Conservation (phyloP, 2,888 invertebrate genomes). For the Lepeophtheirus nordmannii region DNA sequence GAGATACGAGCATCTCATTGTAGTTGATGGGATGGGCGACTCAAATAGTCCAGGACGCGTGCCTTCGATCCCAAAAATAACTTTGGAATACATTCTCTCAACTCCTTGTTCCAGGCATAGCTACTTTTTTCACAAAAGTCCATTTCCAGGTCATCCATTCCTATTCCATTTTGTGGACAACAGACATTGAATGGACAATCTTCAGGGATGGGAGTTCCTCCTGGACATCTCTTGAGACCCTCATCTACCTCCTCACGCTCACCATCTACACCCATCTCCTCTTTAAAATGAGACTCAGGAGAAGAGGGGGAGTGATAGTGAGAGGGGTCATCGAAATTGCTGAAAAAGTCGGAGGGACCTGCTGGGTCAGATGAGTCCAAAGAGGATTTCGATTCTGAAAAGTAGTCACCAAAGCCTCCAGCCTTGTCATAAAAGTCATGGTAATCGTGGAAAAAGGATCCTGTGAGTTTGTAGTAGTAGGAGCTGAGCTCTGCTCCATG, state of each 20-base stretch:
- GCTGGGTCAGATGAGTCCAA: neutral
- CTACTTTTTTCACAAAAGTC: slow-evolving; percentile 26
- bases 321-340: neutral
- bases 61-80: neutral
- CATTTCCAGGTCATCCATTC: slow-evolving; percentile 25
- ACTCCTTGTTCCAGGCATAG: slow-evolving; percentile 12
- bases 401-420: neutral
- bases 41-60: neutral
- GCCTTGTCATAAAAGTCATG: neutral
- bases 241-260: neutral
- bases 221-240: neutral
- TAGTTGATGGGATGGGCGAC: no score
- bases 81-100: slow-evolving; percentile 16
- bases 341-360: neutral
- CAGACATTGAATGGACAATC: neutral
- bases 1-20: no score
- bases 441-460: neutral
- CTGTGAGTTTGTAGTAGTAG: neutral
- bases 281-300: no score
- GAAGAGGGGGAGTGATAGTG: neutral
- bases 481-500: neutral
- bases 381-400: neutral
- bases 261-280: no score
- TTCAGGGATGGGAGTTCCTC: neutral
- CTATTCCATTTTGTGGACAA: slow-evolving; percentile 15